A percentile compares a stretch with the other conserved stretches of the same genome.
phyloP scores from a whole-genome alignment of 2,113 vertebrate species.

The Ceyx cyanopectus region DNA sequence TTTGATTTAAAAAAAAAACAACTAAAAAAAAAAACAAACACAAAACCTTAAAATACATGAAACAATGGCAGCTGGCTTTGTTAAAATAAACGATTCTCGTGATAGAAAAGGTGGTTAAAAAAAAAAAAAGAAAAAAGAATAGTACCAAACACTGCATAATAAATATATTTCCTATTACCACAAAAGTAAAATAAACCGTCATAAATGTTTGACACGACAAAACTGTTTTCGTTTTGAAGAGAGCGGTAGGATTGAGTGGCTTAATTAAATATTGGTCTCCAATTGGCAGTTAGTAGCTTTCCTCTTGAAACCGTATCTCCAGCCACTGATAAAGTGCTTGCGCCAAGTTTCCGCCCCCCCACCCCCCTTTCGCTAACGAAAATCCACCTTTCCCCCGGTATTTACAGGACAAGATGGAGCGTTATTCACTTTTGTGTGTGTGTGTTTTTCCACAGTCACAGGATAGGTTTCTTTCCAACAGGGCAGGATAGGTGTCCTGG shows the following conservation, averaged over 20 bases:
- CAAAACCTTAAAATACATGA: constrained; percentile 47
- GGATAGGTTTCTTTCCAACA: background rate
- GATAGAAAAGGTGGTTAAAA: constrained; percentile 77
- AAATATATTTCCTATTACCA: constrained; percentile 88
- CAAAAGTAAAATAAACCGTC: constrained; percentile 75
- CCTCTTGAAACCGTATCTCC: constrained; percentile 41
- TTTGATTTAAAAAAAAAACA: constrained; percentile 70
- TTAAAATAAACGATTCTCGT: constrained; percentile 82
- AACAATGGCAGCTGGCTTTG: constrained; percentile 85
- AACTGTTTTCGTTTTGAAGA: constrained; percentile 45
- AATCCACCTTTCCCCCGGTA: constrained; percentile 70
- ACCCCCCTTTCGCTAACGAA: background rate
- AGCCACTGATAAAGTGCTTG: constrained; percentile 90
- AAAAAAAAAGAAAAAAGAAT: constrained; percentile 73
- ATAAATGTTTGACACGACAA: constrained; percentile 78
- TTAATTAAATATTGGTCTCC: constrained; percentile 82
- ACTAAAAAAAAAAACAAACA: background rate
- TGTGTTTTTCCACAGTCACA: background rate
- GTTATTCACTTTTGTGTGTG: constrained; percentile 2
- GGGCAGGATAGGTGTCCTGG: background rate
- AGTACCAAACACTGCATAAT: constrained; percentile 86
- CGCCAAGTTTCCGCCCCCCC: constrained; percentile 17
- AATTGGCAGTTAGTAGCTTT: constrained; percentile 85
- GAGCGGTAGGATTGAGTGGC: constrained; percentile 76
- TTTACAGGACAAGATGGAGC: constrained; percentile 31